These are phyloP conservation scores for Amniataba percoides DNA, from an alignment of 2,797 vertebrate genomes.

Conservation along the genomic window DNA sequence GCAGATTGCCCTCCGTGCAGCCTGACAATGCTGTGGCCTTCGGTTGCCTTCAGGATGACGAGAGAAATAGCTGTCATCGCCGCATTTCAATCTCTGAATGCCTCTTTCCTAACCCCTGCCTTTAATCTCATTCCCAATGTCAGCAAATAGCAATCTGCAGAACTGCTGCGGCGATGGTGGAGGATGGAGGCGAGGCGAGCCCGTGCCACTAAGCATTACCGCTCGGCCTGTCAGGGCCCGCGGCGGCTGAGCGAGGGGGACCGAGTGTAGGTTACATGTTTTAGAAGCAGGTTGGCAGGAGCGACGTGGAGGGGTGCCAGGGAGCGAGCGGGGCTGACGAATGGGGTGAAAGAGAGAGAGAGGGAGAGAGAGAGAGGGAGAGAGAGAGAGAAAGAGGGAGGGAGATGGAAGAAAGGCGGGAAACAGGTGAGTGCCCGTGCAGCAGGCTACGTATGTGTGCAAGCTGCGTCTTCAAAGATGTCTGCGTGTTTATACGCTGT, in stretches of 20 bases:
- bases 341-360: slow-evolving; percentile 19
- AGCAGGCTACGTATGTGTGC: slow-evolving; percentile 18
- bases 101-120: slow-evolving; percentile 65
- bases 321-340: slow-evolving; percentile 27
- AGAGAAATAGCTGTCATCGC: slow-evolving; percentile 76
- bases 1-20: slow-evolving; percentile 50
- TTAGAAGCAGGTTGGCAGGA: slow-evolving; percentile 77
- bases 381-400: slow-evolving; percentile 9
- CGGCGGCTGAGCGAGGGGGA: slow-evolving; percentile 47
- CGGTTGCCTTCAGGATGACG: slow-evolving; percentile 64
- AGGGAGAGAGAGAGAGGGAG: neutral
- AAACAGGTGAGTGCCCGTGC: slow-evolving; percentile 57
- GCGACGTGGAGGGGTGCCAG: slow-evolving; percentile 64
- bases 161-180: slow-evolving; percentile 66
- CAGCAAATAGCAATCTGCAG: slow-evolving; percentile 81
- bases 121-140: slow-evolving; percentile 82
- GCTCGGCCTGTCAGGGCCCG: slow-evolving; percentile 70
- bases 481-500: slow-evolving; percentile 49
- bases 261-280: slow-evolving; percentile 79
- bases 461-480: slow-evolving; percentile 36
- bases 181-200: slow-evolving; percentile 73
- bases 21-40: slow-evolving; percentile 67
- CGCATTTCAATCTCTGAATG: slow-evolving; percentile 75
- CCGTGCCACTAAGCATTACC: slow-evolving; percentile 79
- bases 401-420: neutral